Percentiles rank a stretch among this genome's conserved stretches.
Evolutionary conservation across 2,797 vertebrate genomes (phyloP).

Genomic region (Denticeps clupeoides): DNA sequence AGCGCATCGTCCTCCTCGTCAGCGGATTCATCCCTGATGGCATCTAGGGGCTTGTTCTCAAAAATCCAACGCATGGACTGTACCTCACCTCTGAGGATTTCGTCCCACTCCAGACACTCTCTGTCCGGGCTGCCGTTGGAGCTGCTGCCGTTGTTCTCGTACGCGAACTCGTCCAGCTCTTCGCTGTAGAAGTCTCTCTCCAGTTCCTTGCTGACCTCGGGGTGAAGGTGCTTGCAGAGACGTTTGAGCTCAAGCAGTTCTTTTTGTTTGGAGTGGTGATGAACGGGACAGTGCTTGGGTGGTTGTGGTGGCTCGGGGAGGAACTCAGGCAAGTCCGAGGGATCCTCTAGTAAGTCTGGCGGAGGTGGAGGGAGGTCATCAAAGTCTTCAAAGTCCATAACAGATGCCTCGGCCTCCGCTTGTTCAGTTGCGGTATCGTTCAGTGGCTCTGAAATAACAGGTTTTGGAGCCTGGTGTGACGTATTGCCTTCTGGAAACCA

Average conservation of each 20-base stretch:
- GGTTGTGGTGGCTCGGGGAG: conserved; percentile 55
- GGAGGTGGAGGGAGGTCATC: conserved; percentile 68
- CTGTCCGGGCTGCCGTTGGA: conserved; percentile 58
- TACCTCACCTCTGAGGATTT: conserved; percentile 75
- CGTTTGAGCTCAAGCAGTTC: conserved; percentile 71
- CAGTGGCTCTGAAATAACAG: conserved; percentile 42
- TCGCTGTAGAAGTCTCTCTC: conserved; percentile 66
- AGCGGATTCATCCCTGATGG: conserved; percentile 59
- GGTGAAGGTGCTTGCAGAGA: conserved; percentile 75
- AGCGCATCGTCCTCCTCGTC: conserved; percentile 48
- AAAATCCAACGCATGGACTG: conserved; percentile 76
- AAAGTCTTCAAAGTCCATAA: conserved; percentile 49
- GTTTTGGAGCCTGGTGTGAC: conserved; percentile 49
- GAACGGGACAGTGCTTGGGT: conserved; percentile 28
- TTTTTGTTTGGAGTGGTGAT: conserved; percentile 65
- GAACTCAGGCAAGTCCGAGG: conserved; percentile 53
- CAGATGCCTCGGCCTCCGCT: conserved; percentile 25
- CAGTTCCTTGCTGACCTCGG: conserved; percentile 72
- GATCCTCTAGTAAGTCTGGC: conserved; percentile 63
- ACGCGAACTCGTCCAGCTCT: conserved; percentile 41
- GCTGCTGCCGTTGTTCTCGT: conserved; percentile 57
- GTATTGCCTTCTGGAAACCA: conserved; percentile 52
- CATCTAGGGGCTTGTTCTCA: conserved; percentile 74
- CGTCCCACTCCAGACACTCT: conserved; percentile 66
- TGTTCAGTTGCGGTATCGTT: conserved; percentile 29